phyloP scores from a whole-genome alignment of 2,113 vertebrate genomes.

The rat (Rattus norvegicus) region GRCr8 NC_086034.1:12454501-12455000 shows the following conservation, averaged over 20 bases:
- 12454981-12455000: neutral
- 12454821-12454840: neutral
- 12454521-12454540: neutral
- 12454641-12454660: neutral
- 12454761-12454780: neutral
- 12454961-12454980: neutral
- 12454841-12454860: neutral
- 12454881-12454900: neutral
- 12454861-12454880: neutral
- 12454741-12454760: neutral
- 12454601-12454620: neutral
- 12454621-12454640: neutral
- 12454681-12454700: neutral
- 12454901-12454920: neutral
- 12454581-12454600: neutral
- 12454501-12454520: neutral
- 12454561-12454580: neutral
- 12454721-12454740: neutral
- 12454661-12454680: neutral
- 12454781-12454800: neutral
- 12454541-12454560: neutral
- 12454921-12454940: neutral
- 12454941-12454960: neutral
- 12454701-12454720: conserved; percentile 1
- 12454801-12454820: conserved; percentile 3